Evolutionary conservation across 2,797 vertebrate genomes (phyloP).

Genomic region (Astyanax mexicanus): DNA sequence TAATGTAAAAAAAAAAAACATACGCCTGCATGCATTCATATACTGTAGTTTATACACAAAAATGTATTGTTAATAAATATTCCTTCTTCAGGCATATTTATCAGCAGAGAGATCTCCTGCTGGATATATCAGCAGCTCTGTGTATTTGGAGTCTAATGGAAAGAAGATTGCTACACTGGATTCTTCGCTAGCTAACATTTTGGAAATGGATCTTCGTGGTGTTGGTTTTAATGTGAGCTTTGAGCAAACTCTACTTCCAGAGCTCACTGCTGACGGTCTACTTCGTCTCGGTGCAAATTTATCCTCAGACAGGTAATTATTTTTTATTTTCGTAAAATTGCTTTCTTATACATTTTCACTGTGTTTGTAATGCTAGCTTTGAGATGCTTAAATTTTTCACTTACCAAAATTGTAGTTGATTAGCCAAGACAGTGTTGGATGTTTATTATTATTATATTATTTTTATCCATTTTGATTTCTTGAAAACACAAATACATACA

Average conservation of each 20-base stretch:
- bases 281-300: slow-evolving; percentile 76
- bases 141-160: slow-evolving; percentile 72
- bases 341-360: background rate
- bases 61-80: background rate
- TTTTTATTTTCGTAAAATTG: background rate
- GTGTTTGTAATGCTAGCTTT: background rate
- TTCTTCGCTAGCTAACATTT: slow-evolving; percentile 65
- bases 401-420: too few species aligned
- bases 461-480: too few species aligned
- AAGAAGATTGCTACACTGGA: slow-evolving; percentile 73
- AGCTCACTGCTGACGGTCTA: slow-evolving; percentile 60
- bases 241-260: slow-evolving; percentile 74
- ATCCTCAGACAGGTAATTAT: slow-evolving; percentile 76
- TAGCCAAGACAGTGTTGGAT: too few species aligned
- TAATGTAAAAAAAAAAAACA: slow-evolving; percentile 73
- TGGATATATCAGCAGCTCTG: slow-evolving; percentile 69
- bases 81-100: slow-evolving; percentile 72
- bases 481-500: too few species aligned
- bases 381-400: too few species aligned
- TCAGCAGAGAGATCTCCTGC: slow-evolving; percentile 60
- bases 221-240: slow-evolving; percentile 69
- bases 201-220: slow-evolving; percentile 55
- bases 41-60: too few species aligned
- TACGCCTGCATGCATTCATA: too few species aligned
- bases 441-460: too few species aligned